A percentile compares a stretch with the other conserved stretches of the same genome.
These are phyloP conservation scores for Drosophila koepferae DNA, from an alignment of 2,888 invertebrate genomes.

Conservation along the genomic window DNA sequence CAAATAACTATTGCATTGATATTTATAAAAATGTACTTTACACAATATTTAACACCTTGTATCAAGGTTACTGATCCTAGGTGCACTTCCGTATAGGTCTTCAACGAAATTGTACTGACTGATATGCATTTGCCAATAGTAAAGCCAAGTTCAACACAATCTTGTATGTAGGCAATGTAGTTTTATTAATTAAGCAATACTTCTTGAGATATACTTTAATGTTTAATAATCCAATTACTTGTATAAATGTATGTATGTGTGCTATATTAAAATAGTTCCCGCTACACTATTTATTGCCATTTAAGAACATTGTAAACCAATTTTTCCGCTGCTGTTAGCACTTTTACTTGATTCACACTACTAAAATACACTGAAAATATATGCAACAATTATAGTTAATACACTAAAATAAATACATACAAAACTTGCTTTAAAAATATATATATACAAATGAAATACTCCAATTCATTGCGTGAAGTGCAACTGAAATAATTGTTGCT, in stretches of 20 bases:
- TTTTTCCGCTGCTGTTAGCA: conserved; percentile 38
- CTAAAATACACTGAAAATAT: conserved; percentile 12
- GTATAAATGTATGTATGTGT: conserved; percentile 60
- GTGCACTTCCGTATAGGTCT: conserved; percentile 42
- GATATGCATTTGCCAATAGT: conserved; percentile 36
- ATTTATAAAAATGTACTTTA: conserved; percentile 30
- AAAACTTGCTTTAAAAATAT: not conserved
- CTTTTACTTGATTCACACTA: conserved; percentile 28
- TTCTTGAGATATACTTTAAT: conserved; percentile 16
- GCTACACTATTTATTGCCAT: conserved; percentile 66
- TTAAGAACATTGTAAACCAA: conserved; percentile 59
- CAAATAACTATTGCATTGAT: conserved; percentile 35
- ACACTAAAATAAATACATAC: conserved; percentile 24
- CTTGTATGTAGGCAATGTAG: conserved; percentile 14
- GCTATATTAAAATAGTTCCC: conserved; percentile 74
- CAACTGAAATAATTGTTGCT: conserved; percentile 10
- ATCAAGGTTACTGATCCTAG: conserved; percentile 83
- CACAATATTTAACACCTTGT: conserved; percentile 81
- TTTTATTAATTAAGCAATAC: conserved; percentile 15
- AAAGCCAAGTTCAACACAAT: conserved; percentile 26
- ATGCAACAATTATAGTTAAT: conserved; percentile 9
- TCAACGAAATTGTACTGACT: conserved; percentile 49
- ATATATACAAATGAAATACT: not conserved
- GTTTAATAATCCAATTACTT: conserved; percentile 31
- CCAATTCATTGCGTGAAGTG: not conserved